phyloP scores from a whole-genome alignment of 2,888 invertebrate genomes.

The Tinea trinotella region DNA sequence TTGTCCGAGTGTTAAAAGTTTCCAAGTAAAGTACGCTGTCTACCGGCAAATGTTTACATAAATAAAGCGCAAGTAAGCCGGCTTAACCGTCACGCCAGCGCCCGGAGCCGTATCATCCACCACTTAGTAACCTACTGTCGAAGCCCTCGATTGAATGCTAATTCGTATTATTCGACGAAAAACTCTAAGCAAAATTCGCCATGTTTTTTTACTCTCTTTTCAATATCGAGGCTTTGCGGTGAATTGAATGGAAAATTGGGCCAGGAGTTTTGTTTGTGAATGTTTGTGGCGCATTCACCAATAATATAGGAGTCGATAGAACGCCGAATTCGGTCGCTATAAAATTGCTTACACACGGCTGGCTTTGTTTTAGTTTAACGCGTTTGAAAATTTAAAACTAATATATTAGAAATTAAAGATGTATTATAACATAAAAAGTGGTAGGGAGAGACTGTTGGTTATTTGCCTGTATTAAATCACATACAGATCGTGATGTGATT shows the following conservation, averaged over 20 bases:
- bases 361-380: not conserved
- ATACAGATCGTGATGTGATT: too few species aligned
- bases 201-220: slow-evolving; percentile 6
- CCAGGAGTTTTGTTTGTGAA: slow-evolving; percentile 35
- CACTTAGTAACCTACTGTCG: slow-evolving; percentile 1
- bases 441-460: too few species aligned
- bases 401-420: too few species aligned
- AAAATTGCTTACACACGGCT: not conserved
- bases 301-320: not conserved
- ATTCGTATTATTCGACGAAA: not conserved
- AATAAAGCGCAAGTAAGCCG: not conserved
- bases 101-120: slow-evolving; percentile 1
- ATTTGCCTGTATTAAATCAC: too few species aligned
- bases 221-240: slow-evolving; percentile 25
- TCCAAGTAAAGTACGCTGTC: not conserved
- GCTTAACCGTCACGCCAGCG: not conserved
- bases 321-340: not conserved
- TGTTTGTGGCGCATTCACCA: not conserved
- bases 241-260: slow-evolving; percentile 41
- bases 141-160: slow-evolving; percentile 4
- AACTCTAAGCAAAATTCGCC: not conserved
- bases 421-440: too few species aligned
- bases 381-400: too few species aligned
- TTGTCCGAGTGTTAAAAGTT: not conserved
- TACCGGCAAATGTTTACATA: not conserved